These are phyloP conservation scores for Opisthograptis luteolata DNA, from an alignment of 2,888 invertebrate species.

Conservation along the genomic window DNA sequence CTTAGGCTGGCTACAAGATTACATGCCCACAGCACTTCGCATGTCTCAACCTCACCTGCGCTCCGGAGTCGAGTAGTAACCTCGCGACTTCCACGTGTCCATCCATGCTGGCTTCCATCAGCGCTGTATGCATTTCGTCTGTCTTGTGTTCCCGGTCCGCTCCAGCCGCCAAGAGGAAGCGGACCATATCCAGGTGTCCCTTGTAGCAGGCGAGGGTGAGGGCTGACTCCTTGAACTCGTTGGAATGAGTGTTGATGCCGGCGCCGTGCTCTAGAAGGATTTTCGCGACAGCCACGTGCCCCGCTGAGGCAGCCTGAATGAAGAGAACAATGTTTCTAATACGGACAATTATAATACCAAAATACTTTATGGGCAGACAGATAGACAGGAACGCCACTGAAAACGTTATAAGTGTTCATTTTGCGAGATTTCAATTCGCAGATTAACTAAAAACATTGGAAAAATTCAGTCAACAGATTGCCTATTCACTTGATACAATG, in stretches of 20 bases:
- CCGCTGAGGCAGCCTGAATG: constrained; percentile 93
- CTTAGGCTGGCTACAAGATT: no score
- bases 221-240: constrained; percentile 99
- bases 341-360: no score
- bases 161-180: constrained; percentile 97
- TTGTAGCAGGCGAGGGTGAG: constrained; percentile 97
- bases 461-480: no score
- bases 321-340: not conserved
- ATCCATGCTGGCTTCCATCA: constrained; percentile 99
- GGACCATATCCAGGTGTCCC: constrained; percentile 98
- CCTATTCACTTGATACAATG: no score
- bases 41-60: constrained; percentile 91
- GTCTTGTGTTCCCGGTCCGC: constrained; percentile 99
- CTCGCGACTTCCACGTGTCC: constrained; percentile 99
- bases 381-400: no score
- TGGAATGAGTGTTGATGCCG: constrained; percentile 99
- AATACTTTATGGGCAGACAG: no score
- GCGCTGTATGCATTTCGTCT: constrained; percentile 99
- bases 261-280: constrained; percentile 96
- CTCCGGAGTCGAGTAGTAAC: constrained; percentile 97
- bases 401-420: no score
- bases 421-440: no score
- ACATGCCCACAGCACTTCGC: no score
- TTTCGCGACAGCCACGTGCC: constrained; percentile 96
- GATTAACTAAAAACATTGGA: no score